Percentiles rank a stretch among this genome's conserved stretches.
Evolutionary conservation across 2,888 invertebrate genomes (phyloP).

Genomic region (Phorcus lineatus): DNA sequence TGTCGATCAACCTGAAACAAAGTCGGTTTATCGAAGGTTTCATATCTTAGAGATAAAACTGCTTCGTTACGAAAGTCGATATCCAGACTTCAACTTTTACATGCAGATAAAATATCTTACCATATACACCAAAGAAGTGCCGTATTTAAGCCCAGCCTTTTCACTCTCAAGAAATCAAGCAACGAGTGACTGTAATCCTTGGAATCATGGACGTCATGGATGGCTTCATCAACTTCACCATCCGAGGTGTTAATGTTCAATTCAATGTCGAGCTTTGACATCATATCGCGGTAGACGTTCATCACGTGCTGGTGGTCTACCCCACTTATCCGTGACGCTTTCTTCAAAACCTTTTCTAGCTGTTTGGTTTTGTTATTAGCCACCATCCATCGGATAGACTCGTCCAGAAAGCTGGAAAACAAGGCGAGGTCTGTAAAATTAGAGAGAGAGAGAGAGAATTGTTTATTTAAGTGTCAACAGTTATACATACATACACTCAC

Average conservation of each 20-base stretch:
- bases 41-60: too few species aligned
- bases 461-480: too few species aligned
- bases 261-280: neutral
- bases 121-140: conserved; percentile 52
- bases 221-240: neutral
- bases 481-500: too few species aligned
- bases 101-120: neutral
- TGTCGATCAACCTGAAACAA: conserved; percentile 57
- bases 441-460: too few species aligned
- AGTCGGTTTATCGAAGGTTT: too few species aligned
- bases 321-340: conserved; percentile 50
- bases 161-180: conserved; percentile 49
- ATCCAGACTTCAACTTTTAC: too few species aligned
- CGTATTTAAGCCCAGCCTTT: conserved; percentile 42
- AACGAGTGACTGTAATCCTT: conserved; percentile 16
- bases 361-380: conserved; percentile 46
- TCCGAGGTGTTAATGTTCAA: neutral
- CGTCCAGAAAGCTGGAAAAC: conserved; percentile 50
- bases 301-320: conserved; percentile 36
- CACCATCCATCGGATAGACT: conserved; percentile 58
- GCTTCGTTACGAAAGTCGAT: too few species aligned
- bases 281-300: neutral
- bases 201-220: conserved; percentile 14
- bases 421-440: neutral
- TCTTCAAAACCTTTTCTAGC: conserved; percentile 46